Conservation (phyloP, 2,888 invertebrate species). For the Sericinus montela region DNA sequence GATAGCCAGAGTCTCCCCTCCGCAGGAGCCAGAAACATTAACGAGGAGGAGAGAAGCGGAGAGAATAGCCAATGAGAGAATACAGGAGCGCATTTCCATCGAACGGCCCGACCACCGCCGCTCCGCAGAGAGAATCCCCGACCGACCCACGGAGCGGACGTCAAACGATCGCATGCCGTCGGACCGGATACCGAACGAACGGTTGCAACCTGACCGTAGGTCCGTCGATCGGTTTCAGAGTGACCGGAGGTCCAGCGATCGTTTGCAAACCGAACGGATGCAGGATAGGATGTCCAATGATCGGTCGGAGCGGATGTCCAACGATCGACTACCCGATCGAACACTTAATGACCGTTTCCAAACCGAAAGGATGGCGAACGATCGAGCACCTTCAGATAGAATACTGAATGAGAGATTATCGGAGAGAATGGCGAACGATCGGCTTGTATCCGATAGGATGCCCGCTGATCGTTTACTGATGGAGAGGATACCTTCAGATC, state of each 20-base stretch:
- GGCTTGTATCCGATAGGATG: conserved; percentile 23
- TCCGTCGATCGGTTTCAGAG: conserved; percentile 24
- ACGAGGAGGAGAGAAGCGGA: conserved; percentile 38
- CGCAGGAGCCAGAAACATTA: conserved; percentile 42
- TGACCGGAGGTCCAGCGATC: conserved; percentile 24
- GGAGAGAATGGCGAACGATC: conserved; percentile 21
- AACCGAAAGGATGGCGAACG: conserved; percentile 9
- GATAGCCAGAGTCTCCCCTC: conserved; percentile 56
- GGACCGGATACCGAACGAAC: conserved; percentile 30
- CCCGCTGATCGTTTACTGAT: conserved; percentile 4
- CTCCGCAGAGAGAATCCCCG: conserved; percentile 39
- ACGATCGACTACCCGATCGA: conserved; percentile 17
- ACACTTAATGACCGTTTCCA: conserved; percentile 16
- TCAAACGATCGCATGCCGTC: conserved; percentile 26
- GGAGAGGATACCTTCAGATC: conserved; percentile 21
- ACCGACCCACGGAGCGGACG: conserved; percentile 35
- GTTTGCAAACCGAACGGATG: conserved; percentile 32
- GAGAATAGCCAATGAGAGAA: conserved; percentile 37
- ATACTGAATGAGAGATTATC: conserved; percentile 25
- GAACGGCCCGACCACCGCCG: conserved; percentile 43
- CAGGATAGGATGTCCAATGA: conserved; percentile 28
- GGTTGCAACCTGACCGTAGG: conserved; percentile 23
- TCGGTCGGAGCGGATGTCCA: conserved; percentile 27
- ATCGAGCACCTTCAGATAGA: conserved; percentile 17
- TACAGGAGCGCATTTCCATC: conserved; percentile 38